Evolutionary conservation across 2,113 vertebrate species (phyloP), one percentile per base, ranked within the genome.

Genomic region (Caretta caretta): DNA sequence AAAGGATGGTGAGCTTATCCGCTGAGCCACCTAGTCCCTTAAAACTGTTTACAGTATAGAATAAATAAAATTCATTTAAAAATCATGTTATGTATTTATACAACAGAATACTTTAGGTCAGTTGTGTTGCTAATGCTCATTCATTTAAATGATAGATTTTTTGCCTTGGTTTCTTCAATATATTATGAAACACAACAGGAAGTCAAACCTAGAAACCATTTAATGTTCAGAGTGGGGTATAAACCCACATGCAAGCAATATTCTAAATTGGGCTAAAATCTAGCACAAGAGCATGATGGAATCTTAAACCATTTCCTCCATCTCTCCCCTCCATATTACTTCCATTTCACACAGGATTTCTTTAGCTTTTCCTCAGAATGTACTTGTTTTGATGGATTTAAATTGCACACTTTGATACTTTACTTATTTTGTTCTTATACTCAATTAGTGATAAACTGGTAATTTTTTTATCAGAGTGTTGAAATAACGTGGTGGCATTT

Each of bases 371-470:
- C 35, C n/a, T 93, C 62, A 86, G 83, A 75, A 96, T 94, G 87
- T 89, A 57, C 46, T 97, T 96, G 10, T 90, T 95, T 96, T 93
- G 72, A 65, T 86, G 24, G 65, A 53, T 84, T 20, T 92, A 56
- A 38, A 56, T 81, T 48, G 56, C 75, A n/a, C 82, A 10, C 84
- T 50, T 83, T 50, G 51, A 38, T 75, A 90, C 81, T 53, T 46
- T 50, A 59, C 75, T 76, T 54, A 75, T 69, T 65, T 31, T 86
- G 51, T 59, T 86, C 82, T 27, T 22, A 12, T 93, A 3, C 50
- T 92, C 22, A 94, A 65, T 54, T 92, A 11, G 38, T 56, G 51
- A 54, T 93, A 65, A 80, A 56, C 56, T 51, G 84, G 12, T 11
- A 24, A 54, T 53, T 69, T 92, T 81, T 56, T 51, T 53, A 54